A percentile compares a stretch with the other conserved stretches of the same genome.
These are phyloP conservation scores for Melanogrammus aeglefinus DNA, from an alignment of 2,797 vertebrate genomes.

Conservation along the genomic window DNA sequence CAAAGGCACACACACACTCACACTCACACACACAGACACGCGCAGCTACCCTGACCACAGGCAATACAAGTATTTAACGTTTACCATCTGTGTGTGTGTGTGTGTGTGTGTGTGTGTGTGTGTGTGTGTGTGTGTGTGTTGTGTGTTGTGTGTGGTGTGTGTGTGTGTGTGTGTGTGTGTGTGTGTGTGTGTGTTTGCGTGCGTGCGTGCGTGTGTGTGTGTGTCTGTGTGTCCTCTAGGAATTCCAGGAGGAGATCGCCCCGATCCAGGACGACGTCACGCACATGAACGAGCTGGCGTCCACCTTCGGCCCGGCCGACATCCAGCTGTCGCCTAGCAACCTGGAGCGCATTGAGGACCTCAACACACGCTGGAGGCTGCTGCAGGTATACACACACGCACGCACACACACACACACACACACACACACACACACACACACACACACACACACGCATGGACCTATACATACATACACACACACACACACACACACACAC, in stretches of 20 bases:
- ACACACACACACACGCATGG: neutral
- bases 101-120: constrained; percentile 11
- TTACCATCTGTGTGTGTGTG: neutral
- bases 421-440: neutral
- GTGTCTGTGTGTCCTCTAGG: constrained; percentile 59
- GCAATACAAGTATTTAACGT: no score
- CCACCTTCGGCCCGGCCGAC: constrained; percentile 77
- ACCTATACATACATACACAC: neutral
- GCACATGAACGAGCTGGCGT: constrained; percentile 85
- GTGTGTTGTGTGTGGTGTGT: constrained; percentile 1
- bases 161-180: constrained; percentile 10
- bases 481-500: neutral
- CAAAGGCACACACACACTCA: no score
- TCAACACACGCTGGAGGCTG: constrained; percentile 91
- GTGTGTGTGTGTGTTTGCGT: neutral
- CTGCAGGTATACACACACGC: constrained; percentile 80
- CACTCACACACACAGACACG: no score
- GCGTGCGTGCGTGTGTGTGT: constrained; percentile 4
- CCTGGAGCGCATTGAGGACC: constrained; percentile 85
- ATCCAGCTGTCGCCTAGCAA: constrained; percentile 88
- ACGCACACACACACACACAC: neutral
- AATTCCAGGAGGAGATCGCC: constrained; percentile 84
- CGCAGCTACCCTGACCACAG: no score
- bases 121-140: constrained; percentile 3
- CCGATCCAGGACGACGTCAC: constrained; percentile 89